Conservation (phyloP, 2,888 invertebrate genomes). For the Pammene aurita region DNA sequence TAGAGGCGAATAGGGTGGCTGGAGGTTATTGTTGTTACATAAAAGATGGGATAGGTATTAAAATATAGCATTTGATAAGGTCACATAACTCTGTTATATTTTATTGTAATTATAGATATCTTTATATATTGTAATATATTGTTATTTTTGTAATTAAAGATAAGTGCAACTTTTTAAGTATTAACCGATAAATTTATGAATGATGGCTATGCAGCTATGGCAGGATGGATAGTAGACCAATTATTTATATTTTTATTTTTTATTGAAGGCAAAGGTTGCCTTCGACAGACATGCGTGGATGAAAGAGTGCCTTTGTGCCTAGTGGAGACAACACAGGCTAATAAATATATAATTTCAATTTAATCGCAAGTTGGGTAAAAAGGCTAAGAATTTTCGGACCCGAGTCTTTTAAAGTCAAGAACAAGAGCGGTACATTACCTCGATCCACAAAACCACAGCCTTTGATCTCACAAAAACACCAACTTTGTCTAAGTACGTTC, state of each 20-base stretch:
- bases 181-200: too few relatives aligned
- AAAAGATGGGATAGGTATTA: not conserved
- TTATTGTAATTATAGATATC: not conserved
- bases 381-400: not conserved
- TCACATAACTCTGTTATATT: not conserved
- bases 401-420: not conserved
- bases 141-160: too few relatives aligned
- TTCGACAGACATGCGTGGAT: too few relatives aligned
- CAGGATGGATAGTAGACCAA: too few relatives aligned
- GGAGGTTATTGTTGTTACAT: slow-evolving; percentile 21
- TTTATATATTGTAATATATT: too few relatives aligned
- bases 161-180: too few relatives aligned
- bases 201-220: too few relatives aligned
- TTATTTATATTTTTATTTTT: too few relatives aligned
- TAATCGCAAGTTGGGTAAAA: not conserved
- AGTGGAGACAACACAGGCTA: too few relatives aligned
- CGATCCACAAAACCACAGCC: slow-evolving; percentile 13
- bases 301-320: too few relatives aligned
- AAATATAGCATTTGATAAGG: not conserved
- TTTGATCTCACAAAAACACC: slow-evolving; percentile 24
- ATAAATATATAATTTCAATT: too few relatives aligned
- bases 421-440: not conserved
- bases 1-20: slow-evolving; percentile 21
- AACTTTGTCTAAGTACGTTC: slow-evolving; percentile 12
- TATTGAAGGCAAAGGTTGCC: too few relatives aligned